Evolutionary conservation across 2,797 vertebrate species (phyloP).

Genomic region (Alosa sapidissima): DNA sequence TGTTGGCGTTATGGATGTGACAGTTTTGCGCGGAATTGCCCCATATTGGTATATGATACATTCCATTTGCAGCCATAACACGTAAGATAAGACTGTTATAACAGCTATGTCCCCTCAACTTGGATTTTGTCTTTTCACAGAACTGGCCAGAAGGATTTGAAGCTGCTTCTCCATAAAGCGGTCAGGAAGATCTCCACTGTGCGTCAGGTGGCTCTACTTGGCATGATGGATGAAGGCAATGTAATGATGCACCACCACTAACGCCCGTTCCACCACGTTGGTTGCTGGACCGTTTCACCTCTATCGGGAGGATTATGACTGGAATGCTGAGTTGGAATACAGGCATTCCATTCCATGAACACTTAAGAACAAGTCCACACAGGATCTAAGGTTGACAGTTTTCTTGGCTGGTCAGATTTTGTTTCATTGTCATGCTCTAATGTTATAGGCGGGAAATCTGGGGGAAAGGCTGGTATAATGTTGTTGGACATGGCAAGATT

Average conservation of each 20-base stretch:
- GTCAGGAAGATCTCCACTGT: slow-evolving; percentile 72
- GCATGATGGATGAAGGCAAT: slow-evolving; percentile 61
- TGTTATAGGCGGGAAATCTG: too few species aligned
- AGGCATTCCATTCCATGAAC: background rate
- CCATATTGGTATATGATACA: too few species aligned
- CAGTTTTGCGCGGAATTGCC: too few species aligned
- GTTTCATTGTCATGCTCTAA: background rate
- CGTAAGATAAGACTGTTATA: too few species aligned
- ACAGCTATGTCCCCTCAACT: background rate
- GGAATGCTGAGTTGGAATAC: background rate
- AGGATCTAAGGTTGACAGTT: background rate
- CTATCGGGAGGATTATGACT: background rate
- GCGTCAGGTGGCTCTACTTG: slow-evolving; percentile 62
- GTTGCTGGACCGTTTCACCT: slow-evolving; percentile 10
- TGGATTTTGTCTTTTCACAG: slow-evolving; percentile 49
- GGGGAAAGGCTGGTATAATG: background rate
- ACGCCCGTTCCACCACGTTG: slow-evolving; percentile 28
- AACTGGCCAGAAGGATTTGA: slow-evolving; percentile 62
- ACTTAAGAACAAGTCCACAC: background rate
- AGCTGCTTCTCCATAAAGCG: slow-evolving; percentile 67
- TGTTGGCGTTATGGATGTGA: too few species aligned
- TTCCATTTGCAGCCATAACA: too few species aligned
- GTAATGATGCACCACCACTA: slow-evolving; percentile 68
- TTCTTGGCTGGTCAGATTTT: background rate
- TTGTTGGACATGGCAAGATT: background rate